These are phyloP conservation scores for Microctenopoma lineatum DNA, from an alignment of 2,797 vertebrate species.

Conservation along the genomic window DNA sequence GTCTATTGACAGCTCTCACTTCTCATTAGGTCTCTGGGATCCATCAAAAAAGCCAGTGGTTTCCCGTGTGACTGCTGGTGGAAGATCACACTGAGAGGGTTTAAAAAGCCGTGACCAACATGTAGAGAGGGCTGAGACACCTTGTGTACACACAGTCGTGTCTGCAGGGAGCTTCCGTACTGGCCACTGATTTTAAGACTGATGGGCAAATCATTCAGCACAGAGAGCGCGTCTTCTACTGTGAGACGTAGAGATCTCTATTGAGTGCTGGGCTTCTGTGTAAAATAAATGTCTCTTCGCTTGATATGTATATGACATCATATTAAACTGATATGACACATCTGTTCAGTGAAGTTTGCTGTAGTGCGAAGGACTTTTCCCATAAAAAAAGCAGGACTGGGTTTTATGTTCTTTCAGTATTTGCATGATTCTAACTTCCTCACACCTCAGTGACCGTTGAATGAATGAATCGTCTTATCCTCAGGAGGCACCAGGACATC, in stretches of 20 bases:
- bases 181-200: slow-evolving; percentile 9
- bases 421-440: too few species aligned
- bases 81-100: slow-evolving; percentile 20
- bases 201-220: slow-evolving; percentile 13
- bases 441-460: too few species aligned
- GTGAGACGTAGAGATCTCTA: slow-evolving; percentile 18
- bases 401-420: too few species aligned
- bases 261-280: background rate
- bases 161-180: slow-evolving; percentile 15
- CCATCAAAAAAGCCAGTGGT: slow-evolving; percentile 36
- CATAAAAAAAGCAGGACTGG: background rate
- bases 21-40: slow-evolving; percentile 62
- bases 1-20: slow-evolving; percentile 59
- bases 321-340: background rate
- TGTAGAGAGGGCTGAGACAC: slow-evolving; percentile 1
- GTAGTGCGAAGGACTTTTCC: too few species aligned
- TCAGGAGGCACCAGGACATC: too few species aligned
- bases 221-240: slow-evolving; percentile 8
- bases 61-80: slow-evolving; percentile 23
- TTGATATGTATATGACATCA: background rate
- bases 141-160: background rate
- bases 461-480: too few species aligned
- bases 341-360: background rate
- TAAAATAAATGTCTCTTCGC: slow-evolving; percentile 17
- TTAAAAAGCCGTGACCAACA: background rate